Evolutionary conservation across 23 tunicate genomes (phyloP).

Genomic region (Trididemnum clinides): DNA sequence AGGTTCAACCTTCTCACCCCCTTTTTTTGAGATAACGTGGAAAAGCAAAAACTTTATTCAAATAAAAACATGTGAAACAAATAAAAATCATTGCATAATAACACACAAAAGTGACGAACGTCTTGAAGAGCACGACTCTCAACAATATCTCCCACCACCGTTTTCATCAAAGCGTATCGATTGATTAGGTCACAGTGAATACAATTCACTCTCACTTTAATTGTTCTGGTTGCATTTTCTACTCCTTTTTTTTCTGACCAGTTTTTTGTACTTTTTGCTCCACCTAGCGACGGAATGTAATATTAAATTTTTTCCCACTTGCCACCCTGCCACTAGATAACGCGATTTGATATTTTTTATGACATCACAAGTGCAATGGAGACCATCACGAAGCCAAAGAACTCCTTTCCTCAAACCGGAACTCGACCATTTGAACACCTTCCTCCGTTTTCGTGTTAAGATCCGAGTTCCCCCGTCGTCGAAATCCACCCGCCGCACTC

Average conservation of each 20-base stretch:
- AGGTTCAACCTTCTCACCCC: too few species aligned
- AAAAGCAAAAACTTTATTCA: too few species aligned
- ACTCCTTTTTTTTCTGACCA: conserved; percentile 10
- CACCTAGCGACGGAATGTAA: conserved; percentile 57
- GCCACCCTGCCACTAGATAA: conserved; percentile 76
- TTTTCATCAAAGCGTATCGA: too few species aligned
- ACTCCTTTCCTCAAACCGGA: conserved; percentile 3
- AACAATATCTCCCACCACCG: too few species aligned
- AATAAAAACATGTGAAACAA: too few species aligned
- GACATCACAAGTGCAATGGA: conserved; percentile 74
- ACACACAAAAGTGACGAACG: too few species aligned
- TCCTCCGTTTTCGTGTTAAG: conserved; percentile 13
- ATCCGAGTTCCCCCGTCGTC: conserved; percentile 54
- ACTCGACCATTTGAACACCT: conserved; percentile 44
- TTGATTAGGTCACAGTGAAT: too few species aligned
- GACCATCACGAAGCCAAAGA: conserved; percentile 76
- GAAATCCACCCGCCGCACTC: conserved; percentile 44
- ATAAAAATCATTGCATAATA: too few species aligned
- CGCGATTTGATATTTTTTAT: conserved; percentile 37
- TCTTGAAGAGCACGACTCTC: too few species aligned
- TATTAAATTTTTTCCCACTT: conserved; percentile 21
- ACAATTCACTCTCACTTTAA: too few species aligned
- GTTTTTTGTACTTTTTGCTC: conserved; percentile 41
- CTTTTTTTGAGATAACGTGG: too few species aligned
- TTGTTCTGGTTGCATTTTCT: too few species aligned